phyloP scores from a whole-genome alignment of 2,797 vertebrate species.

The Propithecus deckenii region DNA sequence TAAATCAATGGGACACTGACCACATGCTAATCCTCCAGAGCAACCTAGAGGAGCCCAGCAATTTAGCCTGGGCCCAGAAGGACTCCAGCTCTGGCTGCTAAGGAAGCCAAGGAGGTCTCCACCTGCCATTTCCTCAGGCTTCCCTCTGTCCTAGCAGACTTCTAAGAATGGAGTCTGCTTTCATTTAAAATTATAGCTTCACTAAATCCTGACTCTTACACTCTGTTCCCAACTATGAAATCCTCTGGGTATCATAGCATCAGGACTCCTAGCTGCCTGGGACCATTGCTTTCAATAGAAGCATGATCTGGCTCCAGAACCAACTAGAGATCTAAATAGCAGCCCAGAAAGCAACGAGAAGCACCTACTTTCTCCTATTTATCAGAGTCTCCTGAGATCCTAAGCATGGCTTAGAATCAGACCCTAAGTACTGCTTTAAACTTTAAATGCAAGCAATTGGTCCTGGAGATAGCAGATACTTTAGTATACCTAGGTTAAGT shows the following conservation, averaged over 20 bases:
- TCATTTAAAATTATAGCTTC: background rate
- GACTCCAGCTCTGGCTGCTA: background rate
- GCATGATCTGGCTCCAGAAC: background rate
- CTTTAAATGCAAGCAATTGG: background rate
- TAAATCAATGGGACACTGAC: background rate
- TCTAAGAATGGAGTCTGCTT: background rate
- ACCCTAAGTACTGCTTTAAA: background rate
- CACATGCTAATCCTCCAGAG: background rate
- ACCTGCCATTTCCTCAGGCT: background rate
- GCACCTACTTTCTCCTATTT: background rate
- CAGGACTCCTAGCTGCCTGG: background rate
- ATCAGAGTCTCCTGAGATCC: background rate
- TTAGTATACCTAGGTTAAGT: background rate
- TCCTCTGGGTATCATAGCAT: background rate
- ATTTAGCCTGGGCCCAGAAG: background rate
- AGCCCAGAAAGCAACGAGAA: background rate
- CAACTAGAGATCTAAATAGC: background rate
- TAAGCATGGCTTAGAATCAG: background rate
- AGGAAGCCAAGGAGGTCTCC: background rate
- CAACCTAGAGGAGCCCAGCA: background rate
- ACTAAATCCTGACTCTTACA: background rate
- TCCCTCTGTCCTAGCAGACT: background rate
- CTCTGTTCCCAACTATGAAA: background rate
- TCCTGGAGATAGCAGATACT: background rate
- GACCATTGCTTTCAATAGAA: background rate